Evolutionary conservation across 2,113 vertebrate genomes (phyloP).

Genomic region (Crotalus helleri): DNA sequence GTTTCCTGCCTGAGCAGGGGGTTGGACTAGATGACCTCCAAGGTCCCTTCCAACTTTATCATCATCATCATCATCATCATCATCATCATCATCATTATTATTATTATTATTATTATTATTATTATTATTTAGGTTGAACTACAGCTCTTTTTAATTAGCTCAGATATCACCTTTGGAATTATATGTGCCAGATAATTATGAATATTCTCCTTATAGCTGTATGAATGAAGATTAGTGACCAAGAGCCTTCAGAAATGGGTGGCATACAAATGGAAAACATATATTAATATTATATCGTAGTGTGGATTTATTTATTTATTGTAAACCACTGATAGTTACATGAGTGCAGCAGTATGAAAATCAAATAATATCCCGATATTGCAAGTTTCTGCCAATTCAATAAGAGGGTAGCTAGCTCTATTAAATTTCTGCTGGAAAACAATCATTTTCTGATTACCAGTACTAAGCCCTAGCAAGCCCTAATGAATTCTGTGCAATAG

Average conservation of each 20-base stretch:
- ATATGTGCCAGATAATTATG: background rate
- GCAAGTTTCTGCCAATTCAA: background rate
- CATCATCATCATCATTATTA: too few species aligned
- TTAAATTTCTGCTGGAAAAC: background rate
- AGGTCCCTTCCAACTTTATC: too few species aligned
- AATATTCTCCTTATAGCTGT: background rate
- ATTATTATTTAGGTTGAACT: too few species aligned
- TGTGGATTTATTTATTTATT: background rate
- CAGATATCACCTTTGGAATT: background rate
- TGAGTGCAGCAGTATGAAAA: background rate
- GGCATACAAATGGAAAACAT: background rate
- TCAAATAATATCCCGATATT: background rate
- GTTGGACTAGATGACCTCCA: too few species aligned
- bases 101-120: too few species aligned
- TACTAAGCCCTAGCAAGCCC: background rate
- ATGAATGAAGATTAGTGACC: background rate
- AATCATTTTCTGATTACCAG: background rate
- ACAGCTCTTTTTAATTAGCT: background rate
- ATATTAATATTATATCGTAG: background rate
- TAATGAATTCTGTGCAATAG: background rate
- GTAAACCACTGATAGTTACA: background rate
- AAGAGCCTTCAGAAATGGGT: background rate
- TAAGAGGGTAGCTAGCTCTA: background rate
- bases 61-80: too few species aligned
- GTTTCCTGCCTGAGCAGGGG: too few species aligned